Evolutionary conservation across 1,140 invertebrate species (phyloP).

Genomic region (Zaprionus inermis): DNA sequence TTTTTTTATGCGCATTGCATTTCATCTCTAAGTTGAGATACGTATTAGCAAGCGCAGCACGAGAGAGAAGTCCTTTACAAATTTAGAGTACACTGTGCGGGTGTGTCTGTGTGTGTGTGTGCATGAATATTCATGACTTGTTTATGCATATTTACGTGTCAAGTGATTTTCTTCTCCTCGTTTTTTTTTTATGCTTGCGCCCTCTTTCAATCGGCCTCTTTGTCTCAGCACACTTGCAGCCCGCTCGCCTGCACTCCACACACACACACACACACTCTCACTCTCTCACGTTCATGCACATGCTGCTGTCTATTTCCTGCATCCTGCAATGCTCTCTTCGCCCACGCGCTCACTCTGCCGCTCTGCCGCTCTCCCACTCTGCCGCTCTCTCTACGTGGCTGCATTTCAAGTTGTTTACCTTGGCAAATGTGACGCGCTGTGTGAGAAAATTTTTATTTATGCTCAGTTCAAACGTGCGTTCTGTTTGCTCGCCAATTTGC

Average conservation of each 20-base stretch:
- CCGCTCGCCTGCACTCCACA: neutral
- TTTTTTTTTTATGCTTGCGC: constrained; percentile 25
- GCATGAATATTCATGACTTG: constrained; percentile 82
- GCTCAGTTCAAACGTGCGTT: constrained; percentile 78
- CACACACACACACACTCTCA: too few relatives aligned
- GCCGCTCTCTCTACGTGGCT: constrained; percentile 9
- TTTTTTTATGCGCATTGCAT: constrained; percentile 82
- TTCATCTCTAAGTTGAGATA: constrained; percentile 82
- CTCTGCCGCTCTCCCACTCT: constrained; percentile 34
- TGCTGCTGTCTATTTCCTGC: constrained; percentile 30
- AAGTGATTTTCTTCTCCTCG: constrained; percentile 61
- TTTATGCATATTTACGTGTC: constrained; percentile 84
- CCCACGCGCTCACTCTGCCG: constrained; percentile 6
- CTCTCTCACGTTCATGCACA: constrained; percentile 3
- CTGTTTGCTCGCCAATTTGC: constrained; percentile 80
- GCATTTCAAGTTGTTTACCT: constrained; percentile 77
- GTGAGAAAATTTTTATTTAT: constrained; percentile 80
- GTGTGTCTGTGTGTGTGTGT: constrained; percentile 38
- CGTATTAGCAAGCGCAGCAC: constrained; percentile 42
- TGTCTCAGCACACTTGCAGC: constrained; percentile 22
- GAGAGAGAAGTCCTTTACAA: constrained; percentile 65
- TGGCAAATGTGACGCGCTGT: constrained; percentile 49
- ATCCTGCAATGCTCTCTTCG: constrained; percentile 62
- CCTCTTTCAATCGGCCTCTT: constrained; percentile 40
- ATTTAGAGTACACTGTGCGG: constrained; percentile 23